Conservation (phyloP, 1,140 invertebrate species). For the Dinothrombium tinctorium region DNA sequence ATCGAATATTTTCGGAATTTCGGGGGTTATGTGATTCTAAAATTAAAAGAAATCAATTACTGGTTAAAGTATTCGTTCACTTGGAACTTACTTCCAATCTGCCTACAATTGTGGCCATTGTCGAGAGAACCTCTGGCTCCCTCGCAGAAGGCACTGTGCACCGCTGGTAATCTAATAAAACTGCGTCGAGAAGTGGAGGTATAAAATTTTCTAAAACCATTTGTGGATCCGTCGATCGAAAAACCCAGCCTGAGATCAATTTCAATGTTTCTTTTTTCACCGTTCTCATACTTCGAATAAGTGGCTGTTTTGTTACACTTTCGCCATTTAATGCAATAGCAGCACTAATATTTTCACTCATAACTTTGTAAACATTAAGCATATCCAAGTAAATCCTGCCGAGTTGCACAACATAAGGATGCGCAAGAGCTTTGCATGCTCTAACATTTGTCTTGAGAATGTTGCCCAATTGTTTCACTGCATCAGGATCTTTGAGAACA, state of each 20-base stretch:
- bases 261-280: slow-evolving; percentile 99
- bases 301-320: slow-evolving; percentile 79
- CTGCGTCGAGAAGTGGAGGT: slow-evolving; percentile 82
- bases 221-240: slow-evolving; percentile 56
- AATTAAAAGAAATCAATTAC: slow-evolving; percentile 9
- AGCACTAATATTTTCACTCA: slow-evolving; percentile 92
- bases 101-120: slow-evolving; percentile 91
- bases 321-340: slow-evolving; percentile 88
- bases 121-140: slow-evolving; percentile 90
- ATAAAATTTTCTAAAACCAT: slow-evolving; percentile 86
- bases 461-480: slow-evolving; percentile 87
- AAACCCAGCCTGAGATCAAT: slow-evolving; percentile 89
- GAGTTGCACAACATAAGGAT: slow-evolving; percentile 75
- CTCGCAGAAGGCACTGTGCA: slow-evolving; percentile 75
- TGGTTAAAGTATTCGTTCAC: neutral
- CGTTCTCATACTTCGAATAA: slow-evolving; percentile 94
- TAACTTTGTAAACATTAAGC: slow-evolving; percentile 97
- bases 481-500: slow-evolving; percentile 80
- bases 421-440: slow-evolving; percentile 87
- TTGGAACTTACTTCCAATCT: slow-evolving; percentile 40
- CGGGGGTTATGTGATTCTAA: slow-evolving; percentile 57
- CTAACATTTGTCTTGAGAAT: slow-evolving; percentile 97
- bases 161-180: slow-evolving; percentile 86
- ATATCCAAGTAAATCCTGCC: slow-evolving; percentile 94
- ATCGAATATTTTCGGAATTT: slow-evolving; percentile 95